Base-by-base conservation (phyloP, 2,113 vertebrate species). In the Pontoporia blainvillei region DNA sequence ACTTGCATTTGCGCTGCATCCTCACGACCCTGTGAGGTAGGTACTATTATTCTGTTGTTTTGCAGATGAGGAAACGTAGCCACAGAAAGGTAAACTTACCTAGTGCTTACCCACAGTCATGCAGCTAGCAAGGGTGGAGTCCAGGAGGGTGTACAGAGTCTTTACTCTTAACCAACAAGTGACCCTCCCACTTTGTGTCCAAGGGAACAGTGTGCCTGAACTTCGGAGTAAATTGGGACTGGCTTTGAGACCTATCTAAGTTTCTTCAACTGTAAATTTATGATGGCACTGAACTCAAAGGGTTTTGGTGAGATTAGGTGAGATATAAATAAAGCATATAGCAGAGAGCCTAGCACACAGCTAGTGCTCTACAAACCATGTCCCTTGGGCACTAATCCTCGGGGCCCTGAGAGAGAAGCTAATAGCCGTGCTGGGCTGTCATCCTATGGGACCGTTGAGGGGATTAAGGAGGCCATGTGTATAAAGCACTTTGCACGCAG, bases 391-490 rank as follows among this genome's bases (percentile, higher is more conserved):
- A 12, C 39, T 4, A 8, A 14, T 62, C 21, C 46, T 67, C 44
- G 1, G 31, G 71, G n/a, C 11, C 49, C n/a, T 23, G 17, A 15
- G 13, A 0, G 29, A 41, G n/a, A 61, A 7, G 79, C 3, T 29
- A 44, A 9, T 0, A 79, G 73, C 44, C 29, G 3, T 21, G 29
- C 29, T 15, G 20, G 12, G 29, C 29, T 15, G 20, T 21, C 29
- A 52, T 76, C 1, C 0, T 8, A 8, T 9, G 52, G 49, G 67
- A 34, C 61, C 6, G 1, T 6, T 4, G n/a, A 46, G 0, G 14
- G 8, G 17, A n/a, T 23, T 31, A 25, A 72, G 27, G n/a, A 81
- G 12, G 9, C 5, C 3, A 0, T 3, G 18, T 29, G 2, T 36
- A 5, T 11, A 11, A 61, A 61, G 17, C 12, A 1, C 31, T 29